Percentiles rank a stretch among this genome's conserved stretches.
Conservation (phyloP, 2,888 invertebrate genomes). For the Lordiphosa andalusiaca region DNA sequence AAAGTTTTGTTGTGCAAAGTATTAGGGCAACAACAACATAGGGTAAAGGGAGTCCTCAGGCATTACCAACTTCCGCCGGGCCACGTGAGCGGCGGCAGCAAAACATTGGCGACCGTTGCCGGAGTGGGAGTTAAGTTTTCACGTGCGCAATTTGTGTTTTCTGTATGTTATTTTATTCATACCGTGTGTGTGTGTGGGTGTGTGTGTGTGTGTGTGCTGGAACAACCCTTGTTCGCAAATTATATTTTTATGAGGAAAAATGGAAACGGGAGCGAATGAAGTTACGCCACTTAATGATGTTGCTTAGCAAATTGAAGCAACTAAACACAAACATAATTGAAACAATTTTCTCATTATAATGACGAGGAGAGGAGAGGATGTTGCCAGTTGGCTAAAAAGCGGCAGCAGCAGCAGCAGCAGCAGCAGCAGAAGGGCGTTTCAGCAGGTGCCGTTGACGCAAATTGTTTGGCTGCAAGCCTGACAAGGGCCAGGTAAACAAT, state of each 20-base stretch:
- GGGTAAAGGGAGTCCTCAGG: no score
- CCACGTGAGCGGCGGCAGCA: conserved; percentile 34
- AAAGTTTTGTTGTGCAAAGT: conserved; percentile 56
- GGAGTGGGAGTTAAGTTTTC: conserved; percentile 38
- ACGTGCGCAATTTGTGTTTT: conserved; percentile 41
- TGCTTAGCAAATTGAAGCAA: conserved; percentile 76
- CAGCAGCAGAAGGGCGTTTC: conserved; percentile 7
- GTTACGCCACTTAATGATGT: conserved; percentile 72
- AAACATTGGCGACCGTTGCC: conserved; percentile 16
- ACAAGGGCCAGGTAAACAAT: conserved; percentile 66
- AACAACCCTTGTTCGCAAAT: conserved; percentile 42
- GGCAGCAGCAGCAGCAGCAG: conserved; percentile 8
- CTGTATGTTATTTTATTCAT: conserved; percentile 59
- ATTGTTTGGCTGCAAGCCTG: conserved; percentile 66
- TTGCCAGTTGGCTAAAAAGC: conserved; percentile 15
- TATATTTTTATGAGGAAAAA: conserved; percentile 57
- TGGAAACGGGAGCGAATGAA: conserved; percentile 42
- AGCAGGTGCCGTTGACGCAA: conserved; percentile 69
- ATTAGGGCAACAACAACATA: conserved; percentile 43
- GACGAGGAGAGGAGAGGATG: conserved; percentile 48
- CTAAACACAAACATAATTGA: conserved; percentile 75
- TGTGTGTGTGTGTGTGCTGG: background rate
- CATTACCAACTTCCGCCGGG: conserved; percentile 46
- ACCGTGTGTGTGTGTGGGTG: conserved; percentile 1
- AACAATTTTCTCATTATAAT: conserved; percentile 75